Base-by-base conservation (phyloP, 2,888 invertebrate genomes). In the Quadroppia sp. region DNA sequence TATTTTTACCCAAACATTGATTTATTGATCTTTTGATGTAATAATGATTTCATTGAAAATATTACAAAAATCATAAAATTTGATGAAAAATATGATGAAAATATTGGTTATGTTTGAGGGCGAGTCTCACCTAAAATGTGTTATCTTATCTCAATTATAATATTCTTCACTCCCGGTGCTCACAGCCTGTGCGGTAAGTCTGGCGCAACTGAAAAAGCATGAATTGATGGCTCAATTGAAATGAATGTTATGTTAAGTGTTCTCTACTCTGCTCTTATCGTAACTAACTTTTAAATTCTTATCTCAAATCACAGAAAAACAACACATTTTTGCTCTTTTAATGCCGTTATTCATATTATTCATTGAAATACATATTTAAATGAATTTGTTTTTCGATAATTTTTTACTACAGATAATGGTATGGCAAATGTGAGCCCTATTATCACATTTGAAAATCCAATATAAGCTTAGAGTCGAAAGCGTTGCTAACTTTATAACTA, bases 101-200 rank as follows among this genome's bases (percentile, higher is more conserved):
- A 59, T 30, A 20, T 20, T 13, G 13, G n/a, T 17, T 59, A 15
- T 32, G 28, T 13, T 6, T 6, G 50, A 28, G 59, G 59, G 59
- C 59, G 59, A 59, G 59, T 28, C 59, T 30, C 59, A n/a, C 59
- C 17, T 3, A 59, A 59, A 28, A 59, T 59, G n/a, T 23, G 30
- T 59, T 59, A 59, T 59, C 59, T 59, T 59, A 59, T 59, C 59
- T 59, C 30, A 13, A 59, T 59, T 59, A 59, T 30, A 59, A 59
- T 59, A 59, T 30, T 59, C 30, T 59, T 59, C 15, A 30, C 28
- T 30, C 59, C 4, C 32, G 6, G 30, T 28, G 11, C 20, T 25
- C 56, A 56, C 45, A 9, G 2, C 45, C 45, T 30, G 59, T 59
- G 17, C 20, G 13, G 59, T 59, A 30, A 15, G 32, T 28, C 30